These are phyloP conservation scores for Leucopternis melanops DNA, from an alignment of 2,113 vertebrate genomes.

Conservation along the genomic window DNA sequence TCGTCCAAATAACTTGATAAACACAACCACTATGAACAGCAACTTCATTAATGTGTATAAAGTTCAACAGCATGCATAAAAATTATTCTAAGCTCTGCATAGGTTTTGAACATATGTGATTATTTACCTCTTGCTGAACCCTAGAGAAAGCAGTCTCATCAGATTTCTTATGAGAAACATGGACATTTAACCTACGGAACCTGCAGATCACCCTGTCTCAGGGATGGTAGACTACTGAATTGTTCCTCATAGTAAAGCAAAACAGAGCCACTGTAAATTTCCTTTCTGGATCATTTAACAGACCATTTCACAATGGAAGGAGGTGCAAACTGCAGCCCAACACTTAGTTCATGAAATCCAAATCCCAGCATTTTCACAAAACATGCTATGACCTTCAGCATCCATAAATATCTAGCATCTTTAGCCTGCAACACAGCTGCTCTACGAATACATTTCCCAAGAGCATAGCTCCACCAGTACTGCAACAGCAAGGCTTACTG, in stretches of 20 bases:
- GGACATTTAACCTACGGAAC: background rate
- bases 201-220: background rate
- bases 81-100: background rate
- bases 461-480: background rate
- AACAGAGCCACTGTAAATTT: background rate
- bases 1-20: background rate
- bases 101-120: background rate
- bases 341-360: background rate
- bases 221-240: background rate
- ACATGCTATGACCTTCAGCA: background rate
- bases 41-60: fast-evolving
- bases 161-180: fast-evolving
- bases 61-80: background rate
- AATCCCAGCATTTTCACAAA: background rate
- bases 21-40: fast-evolving
- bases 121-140: background rate
- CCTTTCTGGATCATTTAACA: background rate
- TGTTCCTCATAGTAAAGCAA: background rate
- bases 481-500: background rate
- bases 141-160: background rate
- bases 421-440: background rate
- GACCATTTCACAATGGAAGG: background rate
- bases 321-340: background rate
- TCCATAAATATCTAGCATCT: background rate
- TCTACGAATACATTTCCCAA: background rate